Percentiles rank a stretch among this genome's conserved stretches.
phyloP scores from a whole-genome alignment of 2,888 invertebrate genomes.

The Andrena bucephala region DNA sequence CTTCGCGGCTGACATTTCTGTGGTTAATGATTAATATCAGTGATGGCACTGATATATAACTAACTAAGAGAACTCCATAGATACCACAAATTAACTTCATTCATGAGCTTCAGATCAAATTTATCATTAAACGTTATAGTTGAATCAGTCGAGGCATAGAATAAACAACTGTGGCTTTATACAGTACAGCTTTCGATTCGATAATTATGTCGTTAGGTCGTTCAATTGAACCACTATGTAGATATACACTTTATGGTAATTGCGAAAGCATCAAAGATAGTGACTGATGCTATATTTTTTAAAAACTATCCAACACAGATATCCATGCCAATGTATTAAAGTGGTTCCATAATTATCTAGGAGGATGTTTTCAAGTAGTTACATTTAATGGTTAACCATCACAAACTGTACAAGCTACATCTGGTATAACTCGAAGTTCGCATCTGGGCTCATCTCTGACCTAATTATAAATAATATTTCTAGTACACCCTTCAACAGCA shows the following conservation, averaged over 20 bases:
- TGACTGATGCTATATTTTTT: background rate
- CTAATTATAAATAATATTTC: constrained; percentile 11
- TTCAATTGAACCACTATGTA: background rate
- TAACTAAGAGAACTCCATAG: no score
- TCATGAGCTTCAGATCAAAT: no score
- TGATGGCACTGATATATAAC: no score
- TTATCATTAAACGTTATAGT: no score
- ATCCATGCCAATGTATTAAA: background rate
- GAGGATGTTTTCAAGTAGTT: constrained; percentile 18
- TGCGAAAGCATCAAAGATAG: background rate
- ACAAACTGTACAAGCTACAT: constrained; percentile 13
- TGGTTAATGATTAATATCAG: no score
- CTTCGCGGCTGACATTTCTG: no score
- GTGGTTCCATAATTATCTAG: constrained; percentile 16
- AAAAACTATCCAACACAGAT: background rate
- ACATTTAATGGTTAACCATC: constrained; percentile 6
- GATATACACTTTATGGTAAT: background rate
- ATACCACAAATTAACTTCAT: no score
- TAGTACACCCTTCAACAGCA: background rate
- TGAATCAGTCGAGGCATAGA: no score
- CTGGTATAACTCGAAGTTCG: constrained; percentile 8
- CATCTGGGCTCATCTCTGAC: constrained; percentile 8
- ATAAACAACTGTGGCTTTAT: no score
- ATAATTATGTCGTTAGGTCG: no score
- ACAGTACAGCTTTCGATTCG: no score